phyloP scores from a whole-genome alignment of 2,113 vertebrate species.

The Caranx ignobilis region DNA sequence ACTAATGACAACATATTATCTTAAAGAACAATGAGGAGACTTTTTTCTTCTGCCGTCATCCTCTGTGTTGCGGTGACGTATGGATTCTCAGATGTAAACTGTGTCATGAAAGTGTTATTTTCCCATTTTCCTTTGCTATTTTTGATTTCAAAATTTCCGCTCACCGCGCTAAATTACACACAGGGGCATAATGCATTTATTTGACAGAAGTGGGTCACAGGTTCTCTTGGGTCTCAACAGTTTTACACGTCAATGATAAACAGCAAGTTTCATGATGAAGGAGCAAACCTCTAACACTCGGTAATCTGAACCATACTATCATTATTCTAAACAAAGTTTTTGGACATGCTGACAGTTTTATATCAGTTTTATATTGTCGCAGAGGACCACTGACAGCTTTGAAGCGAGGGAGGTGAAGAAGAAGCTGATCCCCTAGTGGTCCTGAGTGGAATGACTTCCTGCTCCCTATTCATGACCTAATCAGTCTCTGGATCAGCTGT shows the following conservation, averaged over 20 bases:
- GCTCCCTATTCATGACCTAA: slow-evolving; percentile 57
- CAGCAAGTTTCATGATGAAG: slow-evolving; percentile 50
- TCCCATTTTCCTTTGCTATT: slow-evolving; percentile 7
- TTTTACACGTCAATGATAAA: slow-evolving; percentile 44
- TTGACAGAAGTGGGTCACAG: slow-evolving; percentile 73
- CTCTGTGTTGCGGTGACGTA: slow-evolving; percentile 16
- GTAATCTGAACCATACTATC: slow-evolving; percentile 43
- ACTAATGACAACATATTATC: slow-evolving; percentile 59
- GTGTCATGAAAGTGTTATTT: slow-evolving; percentile 17
- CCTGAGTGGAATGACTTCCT: slow-evolving; percentile 51
- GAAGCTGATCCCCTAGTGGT: slow-evolving; percentile 55
- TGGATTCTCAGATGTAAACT: slow-evolving; percentile 36
- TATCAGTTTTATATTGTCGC: slow-evolving; percentile 55
- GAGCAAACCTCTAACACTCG: slow-evolving; percentile 25
- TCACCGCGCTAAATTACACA: slow-evolving; percentile 38
- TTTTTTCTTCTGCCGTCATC: slow-evolving; percentile 3
- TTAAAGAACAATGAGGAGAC: slow-evolving; percentile 36
- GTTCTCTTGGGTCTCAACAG: slow-evolving; percentile 52
- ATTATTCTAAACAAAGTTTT: slow-evolving; percentile 54
- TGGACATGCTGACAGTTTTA: slow-evolving; percentile 67
- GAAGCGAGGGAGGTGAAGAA: slow-evolving; percentile 32
- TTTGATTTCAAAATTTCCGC: slow-evolving; percentile 2
- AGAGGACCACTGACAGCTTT: slow-evolving; percentile 64
- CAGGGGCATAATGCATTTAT: slow-evolving; percentile 17
- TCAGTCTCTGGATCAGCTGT: slow-evolving; percentile 61